phyloP scores from a whole-genome alignment of 1,140 invertebrate genomes.

The Drosophila murphyi region DNA sequence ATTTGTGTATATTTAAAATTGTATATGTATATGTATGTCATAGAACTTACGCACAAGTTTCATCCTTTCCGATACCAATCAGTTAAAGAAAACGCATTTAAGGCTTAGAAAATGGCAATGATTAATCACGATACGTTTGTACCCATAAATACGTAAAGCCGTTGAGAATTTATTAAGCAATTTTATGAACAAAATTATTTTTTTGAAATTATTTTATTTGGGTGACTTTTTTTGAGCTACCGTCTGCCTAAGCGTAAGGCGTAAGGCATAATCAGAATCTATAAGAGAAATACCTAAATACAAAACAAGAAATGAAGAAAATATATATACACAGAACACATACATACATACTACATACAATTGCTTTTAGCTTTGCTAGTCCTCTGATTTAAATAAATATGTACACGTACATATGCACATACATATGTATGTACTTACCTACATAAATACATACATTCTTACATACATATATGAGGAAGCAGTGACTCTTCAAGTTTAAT shows the following conservation, averaged over 20 bases:
- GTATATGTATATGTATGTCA: slow-evolving; percentile 8
- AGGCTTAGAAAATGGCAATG: slow-evolving; percentile 19
- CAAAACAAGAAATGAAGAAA: slow-evolving; percentile 39
- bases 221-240: slow-evolving; percentile 14
- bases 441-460: slow-evolving; percentile 24
- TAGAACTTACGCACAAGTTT: slow-evolving; percentile 44
- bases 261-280: slow-evolving; percentile 58
- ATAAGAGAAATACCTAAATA: slow-evolving; percentile 47
- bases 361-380: slow-evolving; percentile 82
- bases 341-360: slow-evolving; percentile 55
- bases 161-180: slow-evolving; percentile 34
- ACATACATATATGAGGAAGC: slow-evolving; percentile 12
- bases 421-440: slow-evolving; percentile 22
- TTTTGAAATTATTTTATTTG: slow-evolving; percentile 11
- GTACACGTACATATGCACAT: slow-evolving; percentile 36
- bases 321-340: slow-evolving; percentile 48
- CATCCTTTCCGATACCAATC: slow-evolving; percentile 11
- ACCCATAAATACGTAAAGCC: slow-evolving; percentile 50
- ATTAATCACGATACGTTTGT: slow-evolving; percentile 25
- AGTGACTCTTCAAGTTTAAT: slow-evolving; percentile 34
- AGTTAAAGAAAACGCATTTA: slow-evolving; percentile 31
- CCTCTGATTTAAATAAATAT: slow-evolving; percentile 64
- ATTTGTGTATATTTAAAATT: slow-evolving; percentile 13
- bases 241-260: slow-evolving; percentile 15
- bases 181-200: background rate